phyloP scores from a whole-genome alignment of 1,140 invertebrate species.

The Nomia melanderi region DNA sequence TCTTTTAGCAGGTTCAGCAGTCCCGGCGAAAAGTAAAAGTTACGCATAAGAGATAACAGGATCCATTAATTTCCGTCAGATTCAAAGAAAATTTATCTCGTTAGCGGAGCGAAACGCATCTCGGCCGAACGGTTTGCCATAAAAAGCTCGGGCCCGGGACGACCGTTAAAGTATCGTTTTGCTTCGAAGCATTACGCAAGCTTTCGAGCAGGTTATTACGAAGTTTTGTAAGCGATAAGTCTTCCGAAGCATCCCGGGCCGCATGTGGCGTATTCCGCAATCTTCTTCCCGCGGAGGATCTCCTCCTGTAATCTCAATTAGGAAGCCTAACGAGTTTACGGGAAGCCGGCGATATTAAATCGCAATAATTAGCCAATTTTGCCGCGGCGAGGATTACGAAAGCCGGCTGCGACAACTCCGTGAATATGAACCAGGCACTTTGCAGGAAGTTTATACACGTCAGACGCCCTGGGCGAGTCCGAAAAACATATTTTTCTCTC shows the following conservation, averaged over 20 bases:
- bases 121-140: not conserved
- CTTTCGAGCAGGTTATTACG: slow-evolving; percentile 46
- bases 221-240: slow-evolving; percentile 52
- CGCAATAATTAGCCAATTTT: slow-evolving; percentile 44
- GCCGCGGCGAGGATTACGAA: slow-evolving; percentile 28
- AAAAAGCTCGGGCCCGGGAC: not conserved
- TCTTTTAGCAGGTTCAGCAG: not conserved
- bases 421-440: slow-evolving; percentile 17
- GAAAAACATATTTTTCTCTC: not conserved
- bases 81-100: not conserved
- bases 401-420: slow-evolving; percentile 29
- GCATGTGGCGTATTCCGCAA: slow-evolving; percentile 47
- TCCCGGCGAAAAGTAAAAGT: no score
- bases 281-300: slow-evolving; percentile 39
- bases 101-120: not conserved
- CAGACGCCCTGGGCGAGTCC: not conserved
- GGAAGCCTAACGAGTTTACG: slow-evolving; percentile 50
- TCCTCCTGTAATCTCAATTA: slow-evolving; percentile 50
- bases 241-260: slow-evolving; percentile 33
- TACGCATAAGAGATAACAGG: not conserved
- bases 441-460: not conserved
- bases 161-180: slow-evolving; percentile 51
- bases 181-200: slow-evolving; percentile 37
- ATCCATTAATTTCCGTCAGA: not conserved
- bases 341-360: slow-evolving; percentile 48